Evolutionary conservation across 2,797 vertebrate species (phyloP).

Genomic region (Pteropus rufus): DNA sequence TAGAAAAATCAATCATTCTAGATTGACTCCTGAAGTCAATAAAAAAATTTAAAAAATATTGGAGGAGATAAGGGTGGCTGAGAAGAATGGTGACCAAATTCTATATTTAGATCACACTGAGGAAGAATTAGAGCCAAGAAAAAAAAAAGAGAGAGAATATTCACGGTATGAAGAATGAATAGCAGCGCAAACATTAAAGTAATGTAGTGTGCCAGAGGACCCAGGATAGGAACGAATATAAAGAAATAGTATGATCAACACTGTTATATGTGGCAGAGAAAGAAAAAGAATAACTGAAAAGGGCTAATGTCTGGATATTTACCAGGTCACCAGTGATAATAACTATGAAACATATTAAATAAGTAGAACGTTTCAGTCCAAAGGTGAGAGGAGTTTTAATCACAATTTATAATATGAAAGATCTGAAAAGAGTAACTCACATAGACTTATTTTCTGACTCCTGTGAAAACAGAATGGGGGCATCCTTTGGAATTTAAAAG

Average conservation of each 20-base stretch:
- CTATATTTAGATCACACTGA: background rate
- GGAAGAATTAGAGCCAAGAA: background rate
- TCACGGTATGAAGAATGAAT: background rate
- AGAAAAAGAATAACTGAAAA: background rate
- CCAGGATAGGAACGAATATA: background rate
- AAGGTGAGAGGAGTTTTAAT: background rate
- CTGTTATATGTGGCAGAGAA: background rate
- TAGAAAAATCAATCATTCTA: background rate
- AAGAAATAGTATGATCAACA: background rate
- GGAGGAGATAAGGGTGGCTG: background rate
- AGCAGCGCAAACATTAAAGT: background rate
- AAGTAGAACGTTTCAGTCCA: background rate
- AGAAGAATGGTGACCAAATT: background rate
- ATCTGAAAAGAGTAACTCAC: background rate
- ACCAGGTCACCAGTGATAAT: background rate
- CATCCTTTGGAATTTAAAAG: conserved; percentile 5
- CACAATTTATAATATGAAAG: background rate
- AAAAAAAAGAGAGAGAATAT: background rate
- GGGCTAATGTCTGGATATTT: background rate
- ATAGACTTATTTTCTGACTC: background rate
- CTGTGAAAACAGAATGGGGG: background rate
- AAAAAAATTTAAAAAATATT: background rate
- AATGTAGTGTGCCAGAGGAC: background rate
- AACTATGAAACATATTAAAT: background rate
- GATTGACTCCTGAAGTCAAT: background rate